These are phyloP conservation scores for Bothrops alternatus DNA, from an alignment of 2,797 vertebrate species.

Conservation along the genomic window DNA sequence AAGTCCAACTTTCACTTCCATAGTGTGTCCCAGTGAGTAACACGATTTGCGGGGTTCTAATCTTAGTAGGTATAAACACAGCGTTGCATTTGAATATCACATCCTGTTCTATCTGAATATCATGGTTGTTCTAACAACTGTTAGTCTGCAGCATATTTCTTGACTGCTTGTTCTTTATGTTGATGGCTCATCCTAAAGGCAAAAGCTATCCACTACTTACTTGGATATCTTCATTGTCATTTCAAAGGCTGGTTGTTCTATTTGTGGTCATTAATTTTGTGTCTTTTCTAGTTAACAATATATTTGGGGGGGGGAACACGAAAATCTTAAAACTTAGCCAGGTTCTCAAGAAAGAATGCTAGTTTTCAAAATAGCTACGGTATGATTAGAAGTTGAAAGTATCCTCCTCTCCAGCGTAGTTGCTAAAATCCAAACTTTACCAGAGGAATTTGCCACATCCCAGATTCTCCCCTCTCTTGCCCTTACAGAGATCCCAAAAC, in stretches of 20 bases:
- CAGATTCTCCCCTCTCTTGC: neutral
- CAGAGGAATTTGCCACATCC: neutral
- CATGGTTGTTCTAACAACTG: neutral
- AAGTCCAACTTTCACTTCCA: neutral
- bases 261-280: neutral
- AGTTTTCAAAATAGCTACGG: neutral
- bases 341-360: neutral
- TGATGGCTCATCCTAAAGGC: neutral
- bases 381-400: neutral
- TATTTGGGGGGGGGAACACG: fast-evolving
- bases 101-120: neutral
- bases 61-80: neutral
- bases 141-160: neutral
- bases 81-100: neutral
- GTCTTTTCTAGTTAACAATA: neutral
- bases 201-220: neutral
- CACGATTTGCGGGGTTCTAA: neutral
- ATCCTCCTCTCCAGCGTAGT: neutral
- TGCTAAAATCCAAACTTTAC: neutral
- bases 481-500: neutral
- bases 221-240: neutral
- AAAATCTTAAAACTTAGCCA: neutral
- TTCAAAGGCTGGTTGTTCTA: neutral
- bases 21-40: neutral
- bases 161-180: neutral